A percentile compares a stretch with the other conserved stretches of the same genome.
Evolutionary conservation across 2,888 invertebrate genomes (phyloP).

Genomic region (Allophyes oxyacanthae): DNA sequence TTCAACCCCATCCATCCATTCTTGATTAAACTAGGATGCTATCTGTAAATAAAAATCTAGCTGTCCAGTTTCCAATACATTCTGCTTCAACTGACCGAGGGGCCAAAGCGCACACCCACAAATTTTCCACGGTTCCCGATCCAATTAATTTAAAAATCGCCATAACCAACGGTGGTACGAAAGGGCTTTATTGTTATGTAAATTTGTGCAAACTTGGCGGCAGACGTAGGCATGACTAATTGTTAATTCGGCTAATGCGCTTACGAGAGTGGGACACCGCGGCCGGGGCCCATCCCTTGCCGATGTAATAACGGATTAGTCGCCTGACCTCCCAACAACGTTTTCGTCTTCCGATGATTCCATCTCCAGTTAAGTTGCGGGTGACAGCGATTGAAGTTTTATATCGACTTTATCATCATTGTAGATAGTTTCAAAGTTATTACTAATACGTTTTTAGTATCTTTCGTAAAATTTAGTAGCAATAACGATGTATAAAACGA

Average conservation of each 20-base stretch:
- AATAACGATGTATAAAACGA: too few relatives aligned
- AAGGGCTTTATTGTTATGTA: constrained; percentile 88
- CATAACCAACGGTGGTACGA: constrained; percentile 73
- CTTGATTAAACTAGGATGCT: constrained; percentile 34
- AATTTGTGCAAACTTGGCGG: constrained; percentile 86
- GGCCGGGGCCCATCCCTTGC: constrained; percentile 65
- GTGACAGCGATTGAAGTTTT: not conserved
- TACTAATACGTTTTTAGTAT: too few relatives aligned
- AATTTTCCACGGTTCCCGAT: constrained; percentile 84
- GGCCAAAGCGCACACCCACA: constrained; percentile 60
- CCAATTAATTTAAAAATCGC: constrained; percentile 89
- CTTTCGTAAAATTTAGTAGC: too few relatives aligned
- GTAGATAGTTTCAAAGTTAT: not conserved
- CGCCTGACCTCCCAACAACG: constrained; percentile 56
- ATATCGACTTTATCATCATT: not conserved
- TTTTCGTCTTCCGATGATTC: constrained; percentile 29
- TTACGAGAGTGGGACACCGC: constrained; percentile 77
- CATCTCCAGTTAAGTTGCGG: constrained; percentile 26
- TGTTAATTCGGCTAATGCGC: constrained; percentile 88
- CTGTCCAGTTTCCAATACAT: constrained; percentile 33
- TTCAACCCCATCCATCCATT: constrained; percentile 25
- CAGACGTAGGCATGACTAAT: constrained; percentile 88
- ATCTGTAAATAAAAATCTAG: constrained; percentile 38
- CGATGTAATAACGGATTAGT: constrained; percentile 70
- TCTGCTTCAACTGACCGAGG: constrained; percentile 71